A percentile compares a stretch with the other conserved stretches of the same genome.
Evolutionary conservation across 1,140 invertebrate genomes (phyloP).

Genomic region (Luehdorfia chinensis): DNA sequence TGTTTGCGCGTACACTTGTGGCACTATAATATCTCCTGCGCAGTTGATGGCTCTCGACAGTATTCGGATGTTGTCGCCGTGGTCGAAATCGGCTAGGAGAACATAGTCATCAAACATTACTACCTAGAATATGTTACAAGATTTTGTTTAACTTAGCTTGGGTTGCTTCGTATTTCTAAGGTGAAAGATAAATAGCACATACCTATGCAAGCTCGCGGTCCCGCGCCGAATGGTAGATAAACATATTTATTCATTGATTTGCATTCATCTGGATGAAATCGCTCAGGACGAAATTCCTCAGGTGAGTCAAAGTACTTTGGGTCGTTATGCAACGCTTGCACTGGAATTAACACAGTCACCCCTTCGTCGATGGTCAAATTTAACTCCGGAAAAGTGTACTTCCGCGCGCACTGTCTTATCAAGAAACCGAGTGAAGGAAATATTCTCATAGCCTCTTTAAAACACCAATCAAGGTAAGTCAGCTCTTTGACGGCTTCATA

Average conservation of each 20-base stretch:
- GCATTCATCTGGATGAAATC: slow-evolving; percentile 66
- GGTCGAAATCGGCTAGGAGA: too few species aligned
- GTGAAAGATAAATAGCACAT: too few species aligned
- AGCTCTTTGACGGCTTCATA: slow-evolving; percentile 73
- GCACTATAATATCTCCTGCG: too few species aligned
- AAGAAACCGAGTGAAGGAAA: slow-evolving; percentile 60
- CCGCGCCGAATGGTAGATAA: slow-evolving; percentile 48
- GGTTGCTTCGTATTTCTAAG: too few species aligned
- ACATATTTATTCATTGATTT: slow-evolving; percentile 55
- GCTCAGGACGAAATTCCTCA: slow-evolving; percentile 76
- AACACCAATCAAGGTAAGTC: slow-evolving; percentile 61
- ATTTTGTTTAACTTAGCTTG: too few species aligned
- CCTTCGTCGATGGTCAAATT: slow-evolving; percentile 57
- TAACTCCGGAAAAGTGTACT: slow-evolving; percentile 67
- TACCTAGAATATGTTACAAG: too few species aligned
- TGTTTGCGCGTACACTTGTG: too few species aligned
- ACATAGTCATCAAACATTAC: too few species aligned
- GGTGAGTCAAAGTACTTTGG: slow-evolving; percentile 76
- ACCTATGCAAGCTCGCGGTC: slow-evolving; percentile 51
- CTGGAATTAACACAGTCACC: slow-evolving; percentile 50
- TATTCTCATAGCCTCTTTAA: slow-evolving; percentile 74
- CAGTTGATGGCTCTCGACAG: too few species aligned
- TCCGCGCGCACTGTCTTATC: slow-evolving; percentile 49
- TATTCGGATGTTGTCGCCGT: too few species aligned
- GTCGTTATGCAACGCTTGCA: slow-evolving; percentile 77